A percentile compares a stretch with the other conserved stretches of the same genome.
phyloP scores from a whole-genome alignment of 1,140 invertebrate genomes.

The Orchesella cincta region DNA sequence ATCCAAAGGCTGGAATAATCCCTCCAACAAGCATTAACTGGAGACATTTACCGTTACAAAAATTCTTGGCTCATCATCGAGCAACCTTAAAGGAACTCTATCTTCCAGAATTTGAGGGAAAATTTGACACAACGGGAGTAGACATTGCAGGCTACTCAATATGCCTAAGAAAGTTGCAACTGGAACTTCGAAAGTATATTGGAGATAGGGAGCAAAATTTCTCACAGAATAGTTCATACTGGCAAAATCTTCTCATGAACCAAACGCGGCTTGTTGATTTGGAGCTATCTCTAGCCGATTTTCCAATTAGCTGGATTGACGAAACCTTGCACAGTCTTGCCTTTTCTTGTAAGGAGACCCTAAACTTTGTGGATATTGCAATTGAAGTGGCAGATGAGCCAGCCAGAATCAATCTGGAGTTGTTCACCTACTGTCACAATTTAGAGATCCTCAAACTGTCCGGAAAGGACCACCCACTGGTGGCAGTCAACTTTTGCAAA shows the following conservation, averaged over 20 bases:
- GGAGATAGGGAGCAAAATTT: background rate
- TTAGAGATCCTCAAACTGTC: background rate
- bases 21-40: background rate
- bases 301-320: background rate
- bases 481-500: background rate
- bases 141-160: background rate
- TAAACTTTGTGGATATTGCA: background rate
- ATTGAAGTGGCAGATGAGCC: background rate
- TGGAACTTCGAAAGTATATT: background rate
- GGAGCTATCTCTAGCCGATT: background rate
- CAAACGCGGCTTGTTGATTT: background rate
- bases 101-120: constrained; percentile 18
- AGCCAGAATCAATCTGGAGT: background rate
- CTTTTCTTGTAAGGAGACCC: background rate
- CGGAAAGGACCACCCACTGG: background rate
- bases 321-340: background rate
- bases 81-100: background rate
- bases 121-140: background rate
- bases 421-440: constrained; percentile 1
- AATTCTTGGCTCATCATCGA: constrained; percentile 1
- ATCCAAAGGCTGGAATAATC: background rate
- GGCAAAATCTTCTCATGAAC: constrained; percentile 7
- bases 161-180: background rate
- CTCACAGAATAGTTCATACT: background rate
- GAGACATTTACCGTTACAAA: constrained; percentile 5